A percentile compares a stretch with the other conserved stretches of the same genome.
Conservation (phyloP, 2,888 invertebrate genomes). For the Dolichomitus sp. region DNA sequence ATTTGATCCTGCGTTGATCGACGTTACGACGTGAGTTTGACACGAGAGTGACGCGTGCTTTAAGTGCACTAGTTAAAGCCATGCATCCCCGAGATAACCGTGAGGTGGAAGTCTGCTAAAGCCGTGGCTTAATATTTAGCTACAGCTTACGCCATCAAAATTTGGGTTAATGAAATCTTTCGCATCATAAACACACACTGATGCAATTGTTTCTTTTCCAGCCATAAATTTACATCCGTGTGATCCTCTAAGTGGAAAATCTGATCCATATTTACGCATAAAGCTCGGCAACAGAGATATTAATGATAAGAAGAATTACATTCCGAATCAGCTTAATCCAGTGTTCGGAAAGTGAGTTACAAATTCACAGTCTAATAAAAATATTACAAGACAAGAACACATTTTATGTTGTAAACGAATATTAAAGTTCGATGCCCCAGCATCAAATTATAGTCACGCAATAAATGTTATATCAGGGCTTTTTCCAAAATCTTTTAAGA, state of each 20-base stretch:
- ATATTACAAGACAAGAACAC: background rate
- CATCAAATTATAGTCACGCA: no score
- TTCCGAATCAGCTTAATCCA: conserved; percentile 93
- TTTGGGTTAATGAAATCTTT: conserved; percentile 46
- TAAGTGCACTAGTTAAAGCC: conserved; percentile 31
- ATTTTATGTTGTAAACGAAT: conserved; percentile 13
- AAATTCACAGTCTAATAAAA: background rate
- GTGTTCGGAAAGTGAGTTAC: conserved; percentile 91
- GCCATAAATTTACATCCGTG: conserved; percentile 91
- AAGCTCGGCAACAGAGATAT: conserved; percentile 90
- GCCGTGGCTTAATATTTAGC: conserved; percentile 27
- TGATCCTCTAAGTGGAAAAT: conserved; percentile 90
- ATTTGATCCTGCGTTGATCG: conserved; percentile 22
- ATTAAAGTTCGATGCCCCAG: conserved; percentile 17
- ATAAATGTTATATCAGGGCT: no score
- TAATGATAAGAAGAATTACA: conserved; percentile 90
- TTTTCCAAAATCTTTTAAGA: no score
- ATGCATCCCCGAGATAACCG: conserved; percentile 4
- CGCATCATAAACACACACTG: conserved; percentile 26
- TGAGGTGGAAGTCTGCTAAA: conserved; percentile 25
- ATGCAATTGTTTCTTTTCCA: conserved; percentile 34
- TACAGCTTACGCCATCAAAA: conserved; percentile 26
- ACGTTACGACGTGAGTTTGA: conserved; percentile 37
- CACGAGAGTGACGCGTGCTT: conserved; percentile 50
- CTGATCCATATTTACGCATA: conserved; percentile 93